Evolutionary conservation across 2,797 vertebrate genomes (phyloP), one percentile per base, ranked within the genome.

Genomic region (Anomalospiza imberbis): DNA sequence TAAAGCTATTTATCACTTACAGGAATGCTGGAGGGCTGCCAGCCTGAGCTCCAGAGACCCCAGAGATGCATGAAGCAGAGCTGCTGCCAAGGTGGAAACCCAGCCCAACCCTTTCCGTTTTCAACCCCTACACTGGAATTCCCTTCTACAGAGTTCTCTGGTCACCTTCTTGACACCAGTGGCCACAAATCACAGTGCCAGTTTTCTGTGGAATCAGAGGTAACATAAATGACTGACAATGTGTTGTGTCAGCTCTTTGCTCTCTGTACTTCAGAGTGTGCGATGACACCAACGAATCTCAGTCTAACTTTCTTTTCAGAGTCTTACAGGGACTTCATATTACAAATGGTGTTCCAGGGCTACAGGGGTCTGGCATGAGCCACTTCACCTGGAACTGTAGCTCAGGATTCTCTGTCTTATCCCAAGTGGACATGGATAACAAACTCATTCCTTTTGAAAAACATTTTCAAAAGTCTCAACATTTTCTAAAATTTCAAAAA

Each of bases 221-320:
- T 6, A 31, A 40, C 3, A 24, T 16, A 54, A 65, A 34, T 11
- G 26, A 44, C 60, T 32, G 53, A 42, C 57, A 38, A 34, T 25
- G 36, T n/a, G n/a, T n/a, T n/a, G n/a, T 44, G 45, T 16, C 54
- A 36, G 2, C 34, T 55, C 76, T 67, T 66, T 48, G 51, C 53
- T 55, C 25, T 51, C 70, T n/a, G 22, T 3, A 32, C 36, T n/a
- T 32, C 7, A 13, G 40, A 16, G 60, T 1, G 17, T 9, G 20
- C 0, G 0, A 15, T 2, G 13, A 15, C 12, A 53, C 38, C 16
- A 29, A 34, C 9, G 5, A n/a, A 44, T 8, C 61, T 36, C 13
- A 29, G 34, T 2, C 25, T 15, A 10, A 17, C 32, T 26, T 36
- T 38, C 38, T 32, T 17, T 31, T 6, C 62, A 22, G 22, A 28